These are phyloP conservation scores for Scarus forsteni DNA, from an alignment of 2,797 vertebrate species.

Conservation along the genomic window DNA sequence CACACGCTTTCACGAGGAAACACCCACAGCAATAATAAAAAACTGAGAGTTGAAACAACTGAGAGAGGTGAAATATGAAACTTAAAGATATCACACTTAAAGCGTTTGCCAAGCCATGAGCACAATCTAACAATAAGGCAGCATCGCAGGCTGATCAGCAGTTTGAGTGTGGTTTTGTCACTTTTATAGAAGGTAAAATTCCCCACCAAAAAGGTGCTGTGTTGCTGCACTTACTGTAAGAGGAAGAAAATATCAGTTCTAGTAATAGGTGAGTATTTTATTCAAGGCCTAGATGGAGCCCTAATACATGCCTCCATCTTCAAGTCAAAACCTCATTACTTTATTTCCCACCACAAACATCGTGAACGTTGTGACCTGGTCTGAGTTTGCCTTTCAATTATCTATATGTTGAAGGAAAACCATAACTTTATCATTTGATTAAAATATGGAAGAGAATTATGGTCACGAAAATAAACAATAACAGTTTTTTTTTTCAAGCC, in stretches of 20 bases:
- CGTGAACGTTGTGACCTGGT: no score
- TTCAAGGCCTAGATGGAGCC: no score
- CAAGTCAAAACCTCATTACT: no score
- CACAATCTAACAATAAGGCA: slow-evolving; percentile 40
- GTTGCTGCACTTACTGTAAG: neutral
- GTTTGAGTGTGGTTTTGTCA: slow-evolving; percentile 46
- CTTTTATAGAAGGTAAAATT: slow-evolving; percentile 13
- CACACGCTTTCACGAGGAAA: slow-evolving; percentile 48
- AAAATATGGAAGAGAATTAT: no score
- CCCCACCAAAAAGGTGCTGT: neutral
- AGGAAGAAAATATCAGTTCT: neutral
- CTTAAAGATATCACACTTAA: slow-evolving; percentile 50
- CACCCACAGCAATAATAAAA: slow-evolving; percentile 49
- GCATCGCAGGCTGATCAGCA: slow-evolving; percentile 28
- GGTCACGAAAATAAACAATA: no score
- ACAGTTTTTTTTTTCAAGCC: no score
- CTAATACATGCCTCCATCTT: no score
- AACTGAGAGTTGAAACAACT: slow-evolving; percentile 39
- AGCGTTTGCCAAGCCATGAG: slow-evolving; percentile 40
- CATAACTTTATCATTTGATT: no score
- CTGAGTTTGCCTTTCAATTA: no score
- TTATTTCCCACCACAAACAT: no score
- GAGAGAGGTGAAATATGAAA: slow-evolving; percentile 56
- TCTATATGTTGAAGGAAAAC: no score
- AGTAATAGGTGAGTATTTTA: no score